These are phyloP conservation scores for Drosophila pectinifera DNA, from an alignment of 1,140 invertebrate genomes.

Conservation along the genomic window DNA sequence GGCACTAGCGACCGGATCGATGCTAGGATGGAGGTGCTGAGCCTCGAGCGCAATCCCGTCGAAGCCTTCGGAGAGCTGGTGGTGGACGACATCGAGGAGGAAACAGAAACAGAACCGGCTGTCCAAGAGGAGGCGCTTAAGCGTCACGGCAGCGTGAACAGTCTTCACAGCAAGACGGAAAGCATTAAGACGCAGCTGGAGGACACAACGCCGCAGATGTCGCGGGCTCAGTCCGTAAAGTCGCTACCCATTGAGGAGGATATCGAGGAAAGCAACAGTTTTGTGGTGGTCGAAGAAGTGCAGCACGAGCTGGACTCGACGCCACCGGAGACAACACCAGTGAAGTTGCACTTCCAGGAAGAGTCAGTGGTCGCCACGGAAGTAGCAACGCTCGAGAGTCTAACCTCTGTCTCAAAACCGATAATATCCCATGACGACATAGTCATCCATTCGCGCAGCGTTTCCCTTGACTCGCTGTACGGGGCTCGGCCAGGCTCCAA, in stretches of 20 bases:
- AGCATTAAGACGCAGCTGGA: slow-evolving; percentile 78
- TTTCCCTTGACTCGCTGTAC: slow-evolving; percentile 73
- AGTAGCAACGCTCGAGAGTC: background rate
- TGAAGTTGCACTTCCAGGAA: background rate
- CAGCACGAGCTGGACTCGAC: slow-evolving; percentile 57
- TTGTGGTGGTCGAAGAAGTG: slow-evolving; percentile 69
- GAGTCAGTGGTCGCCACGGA: background rate
- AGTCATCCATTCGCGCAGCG: slow-evolving; percentile 52
- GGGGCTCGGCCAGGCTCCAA: slow-evolving; percentile 59
- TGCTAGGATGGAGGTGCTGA: slow-evolving; percentile 7
- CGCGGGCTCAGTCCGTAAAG: slow-evolving; percentile 73
- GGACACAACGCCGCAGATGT: slow-evolving; percentile 69
- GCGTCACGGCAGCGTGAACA: slow-evolving; percentile 68
- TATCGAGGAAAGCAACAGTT: slow-evolving; percentile 73
- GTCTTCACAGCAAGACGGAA: slow-evolving; percentile 75
- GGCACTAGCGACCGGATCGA: background rate
- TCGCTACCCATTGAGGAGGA: slow-evolving; percentile 78
- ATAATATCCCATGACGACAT: slow-evolving; percentile 14
- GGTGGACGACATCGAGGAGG: slow-evolving; percentile 49
- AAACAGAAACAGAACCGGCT: slow-evolving; percentile 13
- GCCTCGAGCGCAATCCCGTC: slow-evolving; percentile 8
- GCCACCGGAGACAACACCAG: background rate
- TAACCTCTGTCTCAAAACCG: slow-evolving; percentile 9
- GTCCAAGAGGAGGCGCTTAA: slow-evolving; percentile 28
- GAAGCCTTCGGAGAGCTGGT: slow-evolving; percentile 56